These are phyloP conservation scores for Trichosurus vulpecula DNA, from an alignment of 2,797 vertebrate genomes.

Conservation along the genomic window DNA sequence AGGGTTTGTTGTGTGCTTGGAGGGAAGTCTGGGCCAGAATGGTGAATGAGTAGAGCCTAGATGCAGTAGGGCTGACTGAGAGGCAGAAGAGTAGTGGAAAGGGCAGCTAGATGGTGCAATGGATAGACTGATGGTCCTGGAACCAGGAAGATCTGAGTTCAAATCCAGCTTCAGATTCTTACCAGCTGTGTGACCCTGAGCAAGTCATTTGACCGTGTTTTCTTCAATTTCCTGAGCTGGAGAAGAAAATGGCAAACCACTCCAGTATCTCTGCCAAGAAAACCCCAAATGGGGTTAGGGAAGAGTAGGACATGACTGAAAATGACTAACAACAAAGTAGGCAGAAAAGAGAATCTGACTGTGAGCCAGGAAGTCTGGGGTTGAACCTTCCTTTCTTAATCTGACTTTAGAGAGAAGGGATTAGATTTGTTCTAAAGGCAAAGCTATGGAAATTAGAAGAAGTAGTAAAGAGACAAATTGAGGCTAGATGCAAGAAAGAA, in stretches of 20 bases:
- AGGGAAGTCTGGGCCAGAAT: neutral
- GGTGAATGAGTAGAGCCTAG: neutral
- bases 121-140: too few species aligned
- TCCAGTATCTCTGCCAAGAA: neutral
- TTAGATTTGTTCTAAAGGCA: neutral
- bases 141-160: neutral
- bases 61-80: neutral
- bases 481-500: neutral
- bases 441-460: neutral
- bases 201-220: neutral
- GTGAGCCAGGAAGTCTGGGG: neutral
- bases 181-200: neutral
- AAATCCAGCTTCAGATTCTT: neutral
- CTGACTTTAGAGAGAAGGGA: neutral
- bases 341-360: neutral
- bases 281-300: neutral
- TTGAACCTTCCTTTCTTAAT: neutral
- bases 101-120: neutral
- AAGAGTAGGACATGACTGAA: neutral
- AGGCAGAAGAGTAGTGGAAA: neutral
- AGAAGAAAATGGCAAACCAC: neutral
- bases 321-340: neutral
- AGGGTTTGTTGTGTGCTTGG: neutral
- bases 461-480: neutral
- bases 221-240: neutral